Evolutionary conservation across 1,140 invertebrate genomes (phyloP), one percentile per base, ranked within the genome.

Genomic region (Reticulitermes speratus): DNA sequence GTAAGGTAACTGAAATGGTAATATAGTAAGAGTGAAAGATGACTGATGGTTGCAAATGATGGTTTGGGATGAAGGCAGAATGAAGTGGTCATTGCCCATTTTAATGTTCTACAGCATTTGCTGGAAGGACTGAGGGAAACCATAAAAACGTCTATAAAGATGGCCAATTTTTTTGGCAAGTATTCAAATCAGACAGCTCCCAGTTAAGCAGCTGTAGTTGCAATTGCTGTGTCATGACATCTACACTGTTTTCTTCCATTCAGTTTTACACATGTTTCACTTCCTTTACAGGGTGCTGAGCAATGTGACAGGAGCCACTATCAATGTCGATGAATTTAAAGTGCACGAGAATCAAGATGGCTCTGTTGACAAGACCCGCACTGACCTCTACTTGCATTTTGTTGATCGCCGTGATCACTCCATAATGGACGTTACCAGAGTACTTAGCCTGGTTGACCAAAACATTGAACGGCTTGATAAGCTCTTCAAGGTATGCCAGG

Each of bases 261-360:
- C 25, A 30, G 65, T 30, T 75, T 75, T 11, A 75, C n/a, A 11
- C 65, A 75, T 30, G 3, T 25, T 30, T 75, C 25, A 75, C 12
- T 75, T 75, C 6, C 3, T 89, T 89, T 91, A 82, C 88, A 97
- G 96, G 88, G 93, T 94, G 82, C 90, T 98, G 44, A 94, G 95
- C 3, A 96, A 96, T 89, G 96, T 98, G 0, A 98, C 97, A 0
- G 95, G 96, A 38, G 95, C 96, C 0, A 97, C 98, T 87, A 97
- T 99, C 6, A 99, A 99, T 89, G 95, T 98, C 5, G 98, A 99
- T 89, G 96, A 97, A 89, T 97, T 97, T 88, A 95, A 97, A 90
- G 96, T 97, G 55, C 98, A 99, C 90, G 96, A 97, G 89, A 98
- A 98, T 89, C 94, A 95, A 88, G 96, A 97, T 89, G 98, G 98